Evolutionary conservation across 2,113 vertebrate genomes (phyloP), one percentile per base, ranked within the genome.

Genomic region (Rhombomys opimus): DNA sequence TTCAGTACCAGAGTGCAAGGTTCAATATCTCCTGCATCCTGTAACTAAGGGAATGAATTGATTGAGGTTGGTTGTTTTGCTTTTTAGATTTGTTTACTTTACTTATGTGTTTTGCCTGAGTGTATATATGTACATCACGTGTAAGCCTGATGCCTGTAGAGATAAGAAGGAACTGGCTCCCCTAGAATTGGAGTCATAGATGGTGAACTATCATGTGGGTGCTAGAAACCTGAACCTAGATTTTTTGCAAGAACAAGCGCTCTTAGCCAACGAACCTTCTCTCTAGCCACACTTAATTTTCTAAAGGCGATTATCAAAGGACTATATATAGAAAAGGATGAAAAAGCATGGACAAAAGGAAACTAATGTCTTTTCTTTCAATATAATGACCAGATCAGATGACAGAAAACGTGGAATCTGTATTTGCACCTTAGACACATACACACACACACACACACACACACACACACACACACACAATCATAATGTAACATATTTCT

Each of bases 331-430:
- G 54, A 88, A 95, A 93, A 92, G 22, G 22, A 12, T 76, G 41
- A 38, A 59, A 81, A 61, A 91, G 52, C 35, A 95, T 3, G 95
- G 41, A 72, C 46, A 63, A 90, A 93, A 27, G 67, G 27, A 95
- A 97, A 61, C 80, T 82, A 61, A 35, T 50, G 68, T 59, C 63
- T 93, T 91, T 94, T 18, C 46, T 76, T 85, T 91, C 52, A 65
- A 18, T 87, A 5, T 41, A 88, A 59, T 93, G 50, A 76, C 59
- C 10, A 94, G 22, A 17, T n/a, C 30, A 50, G 52, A 90, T n/a
- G 22, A 89, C 15, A 72, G 20, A 6, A 7, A 22, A 38, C 3
- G 15, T 50, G 50, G 35, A 8, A 86, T 73, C 22, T 85, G 9
- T 57, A 90, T 30, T 94, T 30, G 70, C 86, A 95, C 89, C 91